phyloP scores from a whole-genome alignment of 2,888 invertebrate genomes.

The Carterocephalus palaemon region DNA sequence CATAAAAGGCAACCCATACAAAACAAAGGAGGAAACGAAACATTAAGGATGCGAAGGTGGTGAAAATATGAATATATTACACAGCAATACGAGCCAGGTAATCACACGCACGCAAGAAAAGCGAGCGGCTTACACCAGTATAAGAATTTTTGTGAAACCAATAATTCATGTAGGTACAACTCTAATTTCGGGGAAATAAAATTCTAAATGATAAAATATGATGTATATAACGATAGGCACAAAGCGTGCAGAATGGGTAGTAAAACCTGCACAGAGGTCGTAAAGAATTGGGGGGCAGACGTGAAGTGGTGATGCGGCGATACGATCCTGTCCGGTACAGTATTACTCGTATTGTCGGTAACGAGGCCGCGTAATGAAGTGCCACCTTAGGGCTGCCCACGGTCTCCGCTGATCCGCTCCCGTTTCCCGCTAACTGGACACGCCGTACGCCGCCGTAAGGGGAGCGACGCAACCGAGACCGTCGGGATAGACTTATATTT shows the following conservation, averaged over 20 bases:
- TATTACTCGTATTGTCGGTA: constrained; percentile 44
- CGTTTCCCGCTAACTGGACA: constrained; percentile 65
- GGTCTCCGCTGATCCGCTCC: constrained; percentile 52
- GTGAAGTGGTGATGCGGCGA: constrained; percentile 12
- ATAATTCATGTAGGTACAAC: constrained; percentile 68
- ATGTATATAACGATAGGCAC: constrained; percentile 21
- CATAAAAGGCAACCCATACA: constrained; percentile 36
- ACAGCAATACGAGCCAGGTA: constrained; percentile 59
- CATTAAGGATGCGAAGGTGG: constrained; percentile 71
- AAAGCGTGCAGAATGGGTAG: constrained; percentile 23
- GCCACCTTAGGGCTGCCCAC: constrained; percentile 59
- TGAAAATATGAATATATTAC: constrained; percentile 77
- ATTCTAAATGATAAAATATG: constrained; percentile 43
- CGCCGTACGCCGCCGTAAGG: constrained; percentile 54
- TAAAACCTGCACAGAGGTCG: constrained; percentile 22
- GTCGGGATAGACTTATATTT: too few species aligned
- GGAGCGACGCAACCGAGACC: too few species aligned
- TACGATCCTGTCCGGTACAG: constrained; percentile 10
- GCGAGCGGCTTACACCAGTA: constrained; percentile 53
- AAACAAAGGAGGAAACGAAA: constrained; percentile 60
- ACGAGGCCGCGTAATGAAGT: constrained; percentile 67
- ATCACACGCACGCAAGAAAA: constrained; percentile 75
- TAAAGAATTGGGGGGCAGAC: constrained; percentile 22
- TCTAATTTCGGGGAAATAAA: constrained; percentile 65
- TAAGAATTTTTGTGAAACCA: constrained; percentile 63